Evolutionary conservation across 2,888 invertebrate species (phyloP), one percentile per base, ranked within the genome.

Genomic region (Heteromyza rotundicornis): DNA sequence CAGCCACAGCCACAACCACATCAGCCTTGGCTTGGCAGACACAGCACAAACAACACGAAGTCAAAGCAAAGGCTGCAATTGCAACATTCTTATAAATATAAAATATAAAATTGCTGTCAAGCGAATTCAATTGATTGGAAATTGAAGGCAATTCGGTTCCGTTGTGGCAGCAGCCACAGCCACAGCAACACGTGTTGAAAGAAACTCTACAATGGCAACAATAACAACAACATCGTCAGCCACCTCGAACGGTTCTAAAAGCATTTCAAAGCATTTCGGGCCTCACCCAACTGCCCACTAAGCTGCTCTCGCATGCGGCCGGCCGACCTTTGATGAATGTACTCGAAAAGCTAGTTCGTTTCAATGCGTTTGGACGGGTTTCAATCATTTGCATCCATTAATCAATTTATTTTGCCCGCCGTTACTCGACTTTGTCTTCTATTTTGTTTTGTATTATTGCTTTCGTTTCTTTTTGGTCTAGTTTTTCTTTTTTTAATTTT

Each of bases 361-460:
- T 67, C 62, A 63, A 65, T 68, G 62, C 64, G 36, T 66, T 70
- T 64, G 70, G 72, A 67, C 69, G 69, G 73, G 74, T 71, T 72
- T 78, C 78, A 80, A 79, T 81, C 78, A 81, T 76, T 79, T 75
- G 75, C 78, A 79, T 80, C 76, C 80, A 82, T 82, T 81, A 80
- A 82, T 81, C 81, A 81, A 79, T 79, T 79, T 76, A 73, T 69
- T 47, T 19, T 17, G 47, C 14, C 47, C 19, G 40, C 3, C 40
- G 32, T 40, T 7, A n/a, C 40, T 2, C 24, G 7, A n/a, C 32
- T 52, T 32, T 27, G 19, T 52, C 52, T 52, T 10, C 27, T n/a
- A 22, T 19, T 17, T 32, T 52, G 24, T 52, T 27, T 27, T 14
- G n/a, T n/a, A n/a, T n/a, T n/a, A n/a, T n/a, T n/a, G n/a, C n/a